Evolutionary conservation across 2,113 vertebrate genomes (phyloP).

Genomic region (Syngnathus scovelli): DNA sequence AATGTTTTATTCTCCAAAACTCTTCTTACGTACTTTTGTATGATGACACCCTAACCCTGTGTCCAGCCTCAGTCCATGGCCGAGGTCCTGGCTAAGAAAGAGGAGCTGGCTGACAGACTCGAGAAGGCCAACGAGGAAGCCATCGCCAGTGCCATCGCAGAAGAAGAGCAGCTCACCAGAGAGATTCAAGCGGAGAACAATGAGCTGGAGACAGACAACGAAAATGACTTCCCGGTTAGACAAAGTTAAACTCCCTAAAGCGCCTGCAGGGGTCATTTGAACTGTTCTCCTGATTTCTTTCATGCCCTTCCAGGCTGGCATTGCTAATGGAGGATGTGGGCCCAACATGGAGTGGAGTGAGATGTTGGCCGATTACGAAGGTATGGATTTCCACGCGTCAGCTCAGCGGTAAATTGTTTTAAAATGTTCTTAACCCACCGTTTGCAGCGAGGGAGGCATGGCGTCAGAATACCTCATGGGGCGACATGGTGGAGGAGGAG

Average conservation of each 20-base stretch:
- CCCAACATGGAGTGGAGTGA: conserved; percentile 92
- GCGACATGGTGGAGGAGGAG: conserved; percentile 95
- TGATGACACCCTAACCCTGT: conserved; percentile 33
- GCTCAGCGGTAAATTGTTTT: not conserved
- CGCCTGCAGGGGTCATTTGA: too few species aligned
- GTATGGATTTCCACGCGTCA: conserved; percentile 57
- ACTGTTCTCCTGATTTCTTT: not conserved
- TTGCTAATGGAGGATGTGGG: conserved; percentile 80
- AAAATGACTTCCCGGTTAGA: conserved; percentile 91
- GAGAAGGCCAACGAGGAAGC: conserved; percentile 98
- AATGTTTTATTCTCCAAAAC: not conserved
- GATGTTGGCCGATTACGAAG: conserved; percentile 94
- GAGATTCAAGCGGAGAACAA: conserved; percentile 96
- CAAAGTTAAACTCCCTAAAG: not conserved
- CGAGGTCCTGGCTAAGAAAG: conserved; percentile 96
- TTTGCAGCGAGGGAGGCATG: conserved; percentile 85
- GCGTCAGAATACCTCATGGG: conserved; percentile 96
- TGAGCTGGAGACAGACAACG: conserved; percentile 89
- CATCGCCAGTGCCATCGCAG: conserved; percentile 96
- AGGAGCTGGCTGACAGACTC: conserved; percentile 92
- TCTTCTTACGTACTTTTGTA: not conserved
- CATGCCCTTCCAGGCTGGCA: conserved; percentile 68
- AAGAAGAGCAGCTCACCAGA: conserved; percentile 93
- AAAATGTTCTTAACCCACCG: not conserved
- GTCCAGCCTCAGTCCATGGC: conserved; percentile 87